A percentile compares a stretch with the other conserved stretches of the same genome.
phyloP scores from a whole-genome alignment of 2,888 invertebrate species.

The Aphodius sticticus region DNA sequence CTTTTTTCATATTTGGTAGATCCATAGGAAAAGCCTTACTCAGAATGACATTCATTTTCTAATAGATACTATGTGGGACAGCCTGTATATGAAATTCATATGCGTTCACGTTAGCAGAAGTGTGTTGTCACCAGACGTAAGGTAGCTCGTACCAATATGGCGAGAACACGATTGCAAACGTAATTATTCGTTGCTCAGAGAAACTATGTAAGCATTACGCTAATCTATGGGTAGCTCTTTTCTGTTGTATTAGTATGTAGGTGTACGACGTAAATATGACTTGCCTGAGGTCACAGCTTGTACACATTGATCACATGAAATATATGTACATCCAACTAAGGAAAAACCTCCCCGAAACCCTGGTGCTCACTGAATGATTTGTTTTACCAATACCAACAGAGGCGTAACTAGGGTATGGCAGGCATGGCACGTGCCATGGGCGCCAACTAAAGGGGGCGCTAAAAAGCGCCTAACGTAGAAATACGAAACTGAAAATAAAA shows the following conservation, averaged over 20 bases:
- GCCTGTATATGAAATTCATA: background rate
- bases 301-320: too few relatives aligned
- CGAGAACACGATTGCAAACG: conserved; percentile 11
- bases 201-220: conserved; percentile 20
- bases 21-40: background rate
- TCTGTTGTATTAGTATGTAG: conserved; percentile 22
- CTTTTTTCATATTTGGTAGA: background rate
- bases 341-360: too few relatives aligned
- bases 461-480: too few relatives aligned
- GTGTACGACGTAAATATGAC: background rate
- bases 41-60: background rate
- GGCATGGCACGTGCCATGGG: too few relatives aligned
- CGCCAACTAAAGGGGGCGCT: too few relatives aligned
- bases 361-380: too few relatives aligned
- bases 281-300: too few relatives aligned
- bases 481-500: too few relatives aligned
- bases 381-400: too few relatives aligned
- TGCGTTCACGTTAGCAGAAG: background rate
- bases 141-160: conserved; percentile 6
- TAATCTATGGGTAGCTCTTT: conserved; percentile 22
- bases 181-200: conserved; percentile 17
- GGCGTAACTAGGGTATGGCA: too few relatives aligned
- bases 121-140: background rate
- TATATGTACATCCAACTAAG: too few relatives aligned
- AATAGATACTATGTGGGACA: too few relatives aligned